phyloP scores from a whole-genome alignment of 1,140 invertebrate genomes.

The Zophobas atratus region DNA sequence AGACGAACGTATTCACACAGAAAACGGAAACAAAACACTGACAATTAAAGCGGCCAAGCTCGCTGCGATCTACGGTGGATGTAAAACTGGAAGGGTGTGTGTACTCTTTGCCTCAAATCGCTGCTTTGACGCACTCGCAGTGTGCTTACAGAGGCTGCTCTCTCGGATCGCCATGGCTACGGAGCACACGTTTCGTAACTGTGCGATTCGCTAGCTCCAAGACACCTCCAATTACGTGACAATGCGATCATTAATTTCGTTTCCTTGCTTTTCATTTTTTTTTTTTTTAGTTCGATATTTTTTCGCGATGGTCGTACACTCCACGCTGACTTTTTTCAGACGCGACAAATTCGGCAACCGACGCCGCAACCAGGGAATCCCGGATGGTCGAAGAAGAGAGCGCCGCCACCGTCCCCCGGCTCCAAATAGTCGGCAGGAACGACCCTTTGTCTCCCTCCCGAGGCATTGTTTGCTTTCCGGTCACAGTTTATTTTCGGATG shows the following conservation, averaged over 20 bases:
- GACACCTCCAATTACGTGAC: no score
- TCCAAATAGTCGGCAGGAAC: background rate
- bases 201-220: no score
- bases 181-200: conserved; percentile 12
- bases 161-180: conserved; percentile 53
- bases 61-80: conserved; percentile 16
- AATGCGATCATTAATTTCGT: no score
- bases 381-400: background rate
- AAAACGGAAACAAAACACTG: conserved; percentile 39
- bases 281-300: no score
- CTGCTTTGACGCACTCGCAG: conserved; percentile 52
- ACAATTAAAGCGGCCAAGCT: conserved; percentile 31
- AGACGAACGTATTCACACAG: conserved; percentile 7
- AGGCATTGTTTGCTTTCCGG: background rate
- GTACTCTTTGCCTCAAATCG: conserved; percentile 47
- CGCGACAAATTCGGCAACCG: no score
- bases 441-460: background rate
- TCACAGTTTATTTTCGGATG: conserved; percentile 1
- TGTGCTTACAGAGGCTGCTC: conserved; percentile 43
- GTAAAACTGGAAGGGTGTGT: conserved; percentile 49
- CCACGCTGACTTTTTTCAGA: no score
- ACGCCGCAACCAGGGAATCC: no score
- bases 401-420: background rate
- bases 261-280: no score
- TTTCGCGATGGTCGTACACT: no score